Base-by-base conservation (phyloP, 2,113 vertebrate genomes). In the Lagenorhynchus albirostris region DNA sequence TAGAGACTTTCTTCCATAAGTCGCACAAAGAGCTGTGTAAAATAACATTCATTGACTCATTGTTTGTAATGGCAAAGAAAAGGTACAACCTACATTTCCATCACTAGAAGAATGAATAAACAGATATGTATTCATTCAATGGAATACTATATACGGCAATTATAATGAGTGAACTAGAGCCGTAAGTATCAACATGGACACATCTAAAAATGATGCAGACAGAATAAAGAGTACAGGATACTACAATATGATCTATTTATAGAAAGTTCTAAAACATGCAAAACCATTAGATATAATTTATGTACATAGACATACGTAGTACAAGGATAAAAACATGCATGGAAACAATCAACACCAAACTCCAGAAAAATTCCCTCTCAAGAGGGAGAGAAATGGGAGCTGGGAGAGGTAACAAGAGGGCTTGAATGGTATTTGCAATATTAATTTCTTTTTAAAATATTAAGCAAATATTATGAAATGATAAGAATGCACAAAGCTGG, bases 281-380 rank as follows among this genome's bases (percentile, higher is more conserved):
- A 76, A 92, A 62, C 47, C 65, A 55, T 58, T 71, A 67, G n/a
- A 13, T 23, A 31, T 2, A 29, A 18, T n/a, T 90, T 83, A n/a
- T 21, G 10, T 33, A 65, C 23, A 53, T 7, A 77, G 23, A 73
- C 18, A 83, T 21, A 76, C 5, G 8, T 47, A 65, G 50, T 36
- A 20, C 21, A 63, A 60, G 33, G 67, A 68, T 53, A 93, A 92
- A 95, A 92, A 60, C 98, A 98, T 98, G 98, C 97, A 96, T 21
- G 82, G 47, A 87, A 65, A 26, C 41, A 15, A 80, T 38, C 13
- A 92, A 84, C 53, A 41, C 15, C 53, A 77, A 84, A 50, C 36
- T 65, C 38, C 76, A 84, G 58, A 91, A 67, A 0, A 55, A 62
- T 70, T n/a, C 26, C 47, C 33, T 87, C 71, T 93, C 50, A 3